Percentiles rank a stretch among this genome's conserved stretches.
Evolutionary conservation across 2,888 invertebrate species (phyloP).

Genomic region (Hydraecia micacea): DNA sequence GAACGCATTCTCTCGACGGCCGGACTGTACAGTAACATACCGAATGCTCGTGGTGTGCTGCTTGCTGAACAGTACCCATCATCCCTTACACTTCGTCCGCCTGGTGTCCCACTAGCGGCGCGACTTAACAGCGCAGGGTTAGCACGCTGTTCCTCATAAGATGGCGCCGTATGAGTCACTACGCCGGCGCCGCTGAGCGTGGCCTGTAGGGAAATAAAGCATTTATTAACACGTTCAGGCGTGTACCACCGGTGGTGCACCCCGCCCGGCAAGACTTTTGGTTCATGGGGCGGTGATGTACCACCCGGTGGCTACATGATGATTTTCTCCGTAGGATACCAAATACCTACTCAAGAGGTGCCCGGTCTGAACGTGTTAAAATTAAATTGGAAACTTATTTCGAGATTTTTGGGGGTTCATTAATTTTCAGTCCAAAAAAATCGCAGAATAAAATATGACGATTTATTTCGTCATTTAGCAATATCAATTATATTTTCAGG

Average conservation of each 20-base stretch:
- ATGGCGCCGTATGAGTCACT: conserved; percentile 86
- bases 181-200: conserved; percentile 78
- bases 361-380: not conserved
- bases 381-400: not conserved
- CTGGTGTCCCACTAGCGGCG: conserved; percentile 82
- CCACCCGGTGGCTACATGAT: too few species aligned
- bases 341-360: too few species aligned
- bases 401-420: not conserved
- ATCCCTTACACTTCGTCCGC: conserved; percentile 88
- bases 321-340: too few species aligned
- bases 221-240: not conserved
- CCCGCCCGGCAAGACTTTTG: too few species aligned
- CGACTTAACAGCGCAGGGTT: conserved; percentile 84
- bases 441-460: not conserved
- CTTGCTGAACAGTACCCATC: conserved; percentile 92
- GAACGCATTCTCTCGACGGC: not conserved
- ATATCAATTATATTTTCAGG: not conserved
- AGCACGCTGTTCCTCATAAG: conserved; percentile 87
- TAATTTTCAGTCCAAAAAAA: not conserved
- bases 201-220: conserved; percentile 71
- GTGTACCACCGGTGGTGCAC: too few species aligned
- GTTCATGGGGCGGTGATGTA: too few species aligned
- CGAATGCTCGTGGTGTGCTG: conserved; percentile 92
- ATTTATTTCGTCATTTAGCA: not conserved
- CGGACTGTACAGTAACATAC: conserved; percentile 72